A percentile compares a stretch with the other conserved stretches of the same genome.
Evolutionary conservation across 2,888 invertebrate species (phyloP).

Genomic region (Blastobasis adustella): DNA sequence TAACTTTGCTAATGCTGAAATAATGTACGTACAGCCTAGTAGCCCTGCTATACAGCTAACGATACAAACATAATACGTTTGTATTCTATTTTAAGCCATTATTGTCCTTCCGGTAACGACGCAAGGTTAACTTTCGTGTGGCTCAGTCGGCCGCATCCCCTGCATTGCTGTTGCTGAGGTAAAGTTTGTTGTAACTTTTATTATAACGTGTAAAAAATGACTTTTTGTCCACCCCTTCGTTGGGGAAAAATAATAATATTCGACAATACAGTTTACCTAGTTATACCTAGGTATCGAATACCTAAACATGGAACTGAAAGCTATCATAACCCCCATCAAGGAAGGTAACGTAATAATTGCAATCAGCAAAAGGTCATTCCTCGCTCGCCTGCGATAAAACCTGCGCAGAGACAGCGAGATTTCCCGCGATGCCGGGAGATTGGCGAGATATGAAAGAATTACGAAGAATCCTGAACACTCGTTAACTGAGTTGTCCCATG

Average conservation of each 20-base stretch:
- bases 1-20: conserved; percentile 57
- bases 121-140: neutral
- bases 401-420: neutral
- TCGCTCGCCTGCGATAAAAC: neutral
- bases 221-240: no score
- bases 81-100: no score
- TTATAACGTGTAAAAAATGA: neutral
- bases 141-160: neutral
- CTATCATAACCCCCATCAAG: neutral
- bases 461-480: conserved; percentile 63
- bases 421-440: conserved; percentile 34
- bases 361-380: neutral
- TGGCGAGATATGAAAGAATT: conserved; percentile 59
- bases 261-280: no score
- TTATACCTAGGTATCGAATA: no score
- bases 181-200: neutral
- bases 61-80: no score
- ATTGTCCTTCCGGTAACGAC: no score
- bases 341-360: neutral
- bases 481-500: conserved; percentile 69
- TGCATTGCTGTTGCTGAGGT: neutral
- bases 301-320: neutral
- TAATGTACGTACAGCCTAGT: conserved; percentile 33
- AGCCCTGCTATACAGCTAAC: no score
- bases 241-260: no score